Percentiles rank a stretch among this genome's conserved stretches.
Conservation (phyloP, 2,113 vertebrate genomes). For the Brachyistius frenatus region DNA sequence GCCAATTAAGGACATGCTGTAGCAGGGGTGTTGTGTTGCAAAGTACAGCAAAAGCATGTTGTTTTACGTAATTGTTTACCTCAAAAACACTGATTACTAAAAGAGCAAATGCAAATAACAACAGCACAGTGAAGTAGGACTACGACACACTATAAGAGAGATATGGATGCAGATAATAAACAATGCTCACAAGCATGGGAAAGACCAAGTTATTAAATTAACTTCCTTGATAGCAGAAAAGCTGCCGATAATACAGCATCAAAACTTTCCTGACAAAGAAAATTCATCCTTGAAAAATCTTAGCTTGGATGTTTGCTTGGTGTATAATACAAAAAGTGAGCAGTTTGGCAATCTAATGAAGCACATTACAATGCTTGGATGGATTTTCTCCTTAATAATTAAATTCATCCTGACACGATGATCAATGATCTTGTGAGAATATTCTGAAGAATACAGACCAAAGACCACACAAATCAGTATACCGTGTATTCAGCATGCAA, state of each 20-base stretch:
- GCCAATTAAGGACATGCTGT: background rate
- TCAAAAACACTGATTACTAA: background rate
- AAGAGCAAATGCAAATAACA: background rate
- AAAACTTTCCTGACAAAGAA: constrained; percentile 4
- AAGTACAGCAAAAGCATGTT: background rate
- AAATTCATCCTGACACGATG: background rate
- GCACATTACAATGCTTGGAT: background rate
- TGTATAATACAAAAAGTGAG: constrained; percentile 5
- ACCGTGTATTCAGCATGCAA: constrained; percentile 17
- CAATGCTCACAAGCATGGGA: constrained; percentile 30
- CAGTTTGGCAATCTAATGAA: background rate
- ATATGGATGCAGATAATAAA: constrained; percentile 49
- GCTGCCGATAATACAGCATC: constrained; percentile 16
- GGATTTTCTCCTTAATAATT: constrained; percentile 15
- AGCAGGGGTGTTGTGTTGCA: background rate
- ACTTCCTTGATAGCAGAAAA: constrained; percentile 40
- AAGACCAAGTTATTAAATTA: constrained; percentile 60
- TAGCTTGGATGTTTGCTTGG: background rate
- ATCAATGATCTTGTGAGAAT: constrained; percentile 11
- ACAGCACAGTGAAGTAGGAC: background rate
- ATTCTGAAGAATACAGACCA: constrained; percentile 17
- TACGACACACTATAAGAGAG: constrained; percentile 33
- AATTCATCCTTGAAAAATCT: constrained; percentile 19
- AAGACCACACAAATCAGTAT: constrained; percentile 19
- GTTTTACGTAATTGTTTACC: no score